Conservation (phyloP, 2,888 invertebrate species). For the Xanthia togata region DNA sequence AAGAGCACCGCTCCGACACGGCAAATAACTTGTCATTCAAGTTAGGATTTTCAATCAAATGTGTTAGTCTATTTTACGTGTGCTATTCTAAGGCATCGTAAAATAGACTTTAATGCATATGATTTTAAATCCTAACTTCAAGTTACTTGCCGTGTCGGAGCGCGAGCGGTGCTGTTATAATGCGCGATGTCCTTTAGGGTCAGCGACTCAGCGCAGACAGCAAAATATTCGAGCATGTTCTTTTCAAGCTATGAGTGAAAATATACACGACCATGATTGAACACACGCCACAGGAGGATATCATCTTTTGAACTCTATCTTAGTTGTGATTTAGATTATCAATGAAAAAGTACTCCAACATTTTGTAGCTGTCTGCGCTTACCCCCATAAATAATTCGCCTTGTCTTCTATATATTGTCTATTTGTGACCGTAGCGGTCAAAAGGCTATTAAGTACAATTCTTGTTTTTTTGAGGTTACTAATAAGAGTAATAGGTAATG, state of each 20-base stretch:
- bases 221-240: not conserved
- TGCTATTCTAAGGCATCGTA: too few relatives aligned
- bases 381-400: not conserved
- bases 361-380: not conserved
- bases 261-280: not conserved
- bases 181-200: not conserved
- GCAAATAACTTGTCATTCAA: too few relatives aligned
- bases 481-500: too few relatives aligned
- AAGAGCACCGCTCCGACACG: too few relatives aligned
- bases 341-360: not conserved
- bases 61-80: too few relatives aligned
- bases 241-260: not conserved
- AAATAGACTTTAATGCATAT: too few relatives aligned
- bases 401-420: not conserved
- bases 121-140: too few relatives aligned
- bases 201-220: not conserved
- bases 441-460: not conserved
- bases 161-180: too few relatives aligned
- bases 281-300: not conserved
- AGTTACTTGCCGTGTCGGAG: too few relatives aligned
- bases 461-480: slow-evolving; percentile 4
- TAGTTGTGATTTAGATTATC: not conserved
- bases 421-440: not conserved
- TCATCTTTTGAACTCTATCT: not conserved
- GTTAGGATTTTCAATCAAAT: too few relatives aligned